These are phyloP conservation scores for Acromyrmex echinatior DNA, from an alignment of 1,140 invertebrate species.

Conservation along the genomic window DNA sequence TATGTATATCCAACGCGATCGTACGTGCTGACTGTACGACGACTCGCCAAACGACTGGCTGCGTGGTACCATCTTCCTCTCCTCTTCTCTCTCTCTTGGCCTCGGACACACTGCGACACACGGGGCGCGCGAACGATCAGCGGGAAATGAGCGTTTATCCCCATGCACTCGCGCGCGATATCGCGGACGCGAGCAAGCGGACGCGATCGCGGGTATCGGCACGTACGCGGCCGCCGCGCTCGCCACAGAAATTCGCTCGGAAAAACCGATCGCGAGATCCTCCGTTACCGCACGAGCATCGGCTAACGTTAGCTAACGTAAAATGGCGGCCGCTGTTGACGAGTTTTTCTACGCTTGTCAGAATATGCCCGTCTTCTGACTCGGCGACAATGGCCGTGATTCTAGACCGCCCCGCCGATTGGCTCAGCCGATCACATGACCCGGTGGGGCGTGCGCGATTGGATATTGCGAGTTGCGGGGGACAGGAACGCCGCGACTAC, in stretches of 20 bases:
- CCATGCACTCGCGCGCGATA: constrained; percentile 73
- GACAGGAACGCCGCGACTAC: constrained; percentile 64
- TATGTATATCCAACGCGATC: constrained; percentile 22
- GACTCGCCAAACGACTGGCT: constrained; percentile 81
- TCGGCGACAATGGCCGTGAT: constrained; percentile 88
- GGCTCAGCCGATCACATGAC: constrained; percentile 83
- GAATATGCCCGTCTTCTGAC: constrained; percentile 92
- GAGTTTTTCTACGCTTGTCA: constrained; percentile 97
- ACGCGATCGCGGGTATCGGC: constrained; percentile 75
- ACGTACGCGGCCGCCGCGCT: constrained; percentile 73
- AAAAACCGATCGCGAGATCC: constrained; percentile 79
- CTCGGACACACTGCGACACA: constrained; percentile 74
- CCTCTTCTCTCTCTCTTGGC: constrained; percentile 69
- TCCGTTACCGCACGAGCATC: constrained; percentile 88
- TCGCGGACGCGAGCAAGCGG: constrained; percentile 71
- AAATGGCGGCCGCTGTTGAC: constrained; percentile 96
- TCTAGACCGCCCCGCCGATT: constrained; percentile 81
- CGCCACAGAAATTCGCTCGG: constrained; percentile 78
- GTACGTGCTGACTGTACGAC: constrained; percentile 59
- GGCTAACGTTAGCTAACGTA: constrained; percentile 91
- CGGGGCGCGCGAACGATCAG: constrained; percentile 79
- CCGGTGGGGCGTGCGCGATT: constrained; percentile 48
- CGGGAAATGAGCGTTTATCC: constrained; percentile 77
- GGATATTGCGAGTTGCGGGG: constrained; percentile 1
- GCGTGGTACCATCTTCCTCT: constrained; percentile 83